A percentile compares a stretch with the other conserved stretches of the same genome.
These are phyloP conservation scores for Lordiphosa clarofinis DNA, from an alignment of 1,140 invertebrate species.

Conservation along the genomic window DNA sequence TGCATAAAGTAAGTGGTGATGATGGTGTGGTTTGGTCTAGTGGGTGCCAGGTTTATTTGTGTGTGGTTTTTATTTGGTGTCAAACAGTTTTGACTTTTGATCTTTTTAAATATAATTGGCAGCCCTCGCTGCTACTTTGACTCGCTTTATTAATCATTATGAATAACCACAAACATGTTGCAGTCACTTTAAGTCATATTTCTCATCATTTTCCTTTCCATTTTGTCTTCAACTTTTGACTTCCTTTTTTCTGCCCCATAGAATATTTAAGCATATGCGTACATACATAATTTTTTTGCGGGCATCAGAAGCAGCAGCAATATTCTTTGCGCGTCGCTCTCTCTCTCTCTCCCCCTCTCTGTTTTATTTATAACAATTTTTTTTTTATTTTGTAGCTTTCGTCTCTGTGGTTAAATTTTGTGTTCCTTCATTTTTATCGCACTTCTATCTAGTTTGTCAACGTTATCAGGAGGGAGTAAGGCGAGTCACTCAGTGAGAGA, in stretches of 20 bases:
- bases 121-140: too few relatives aligned
- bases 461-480: constrained; percentile 48
- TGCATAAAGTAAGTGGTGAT: not conserved
- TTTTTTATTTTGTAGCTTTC: constrained; percentile 3
- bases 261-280: constrained; percentile 31
- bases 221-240: not conserved
- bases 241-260: constrained; percentile 20
- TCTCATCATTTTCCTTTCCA: too few relatives aligned
- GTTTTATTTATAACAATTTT: constrained; percentile 68
- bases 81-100: too few relatives aligned
- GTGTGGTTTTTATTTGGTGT: constrained; percentile 10
- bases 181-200: too few relatives aligned
- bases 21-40: not conserved
- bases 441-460: constrained; percentile 77
- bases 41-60: constrained; percentile 28
- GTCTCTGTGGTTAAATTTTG: constrained; percentile 48
- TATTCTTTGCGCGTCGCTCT: constrained; percentile 1
- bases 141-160: too few relatives aligned
- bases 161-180: too few relatives aligned
- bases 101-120: too few relatives aligned
- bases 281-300: constrained; percentile 46
- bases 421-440: constrained; percentile 65
- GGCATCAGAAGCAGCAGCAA: constrained; percentile 6
- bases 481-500: constrained; percentile 4
- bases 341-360: constrained; percentile 1